phyloP scores from a whole-genome alignment of 2,113 vertebrate species.

The Mormyrus lacerda region DNA sequence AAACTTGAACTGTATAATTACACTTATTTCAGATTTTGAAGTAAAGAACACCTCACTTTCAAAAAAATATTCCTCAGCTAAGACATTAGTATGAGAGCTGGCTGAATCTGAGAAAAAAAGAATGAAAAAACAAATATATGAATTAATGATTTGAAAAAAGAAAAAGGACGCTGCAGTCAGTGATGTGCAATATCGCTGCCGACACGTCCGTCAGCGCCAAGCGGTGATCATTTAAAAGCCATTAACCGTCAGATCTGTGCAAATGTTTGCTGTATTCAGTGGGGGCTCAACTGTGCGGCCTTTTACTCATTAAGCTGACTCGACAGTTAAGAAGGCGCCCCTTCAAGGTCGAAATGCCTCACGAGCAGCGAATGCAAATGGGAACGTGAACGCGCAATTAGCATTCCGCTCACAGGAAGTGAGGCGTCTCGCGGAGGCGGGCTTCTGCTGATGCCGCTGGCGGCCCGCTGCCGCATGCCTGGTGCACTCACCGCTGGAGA shows the following conservation, averaged over 20 bases:
- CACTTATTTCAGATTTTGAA: background rate
- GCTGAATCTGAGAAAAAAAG: background rate
- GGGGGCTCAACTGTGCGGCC: background rate
- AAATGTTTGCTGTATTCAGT: background rate
- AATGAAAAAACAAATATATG: background rate
- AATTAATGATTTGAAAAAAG: background rate
- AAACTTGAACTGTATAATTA: background rate
- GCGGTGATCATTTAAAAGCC: constrained; percentile 16
- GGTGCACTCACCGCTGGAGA: constrained; percentile 27
- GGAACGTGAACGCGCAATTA: constrained; percentile 38
- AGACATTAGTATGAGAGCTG: background rate
- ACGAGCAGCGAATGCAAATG: constrained; percentile 30
- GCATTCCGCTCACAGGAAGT: constrained; percentile 48
- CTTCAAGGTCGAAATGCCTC: constrained; percentile 35
- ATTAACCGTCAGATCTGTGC: constrained; percentile 5
- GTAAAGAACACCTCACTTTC: background rate
- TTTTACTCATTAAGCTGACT: constrained; percentile 23
- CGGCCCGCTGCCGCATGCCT: constrained; percentile 28
- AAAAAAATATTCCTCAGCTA: background rate
- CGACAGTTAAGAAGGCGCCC: background rate
- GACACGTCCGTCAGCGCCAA: background rate
- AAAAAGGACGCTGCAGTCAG: background rate
- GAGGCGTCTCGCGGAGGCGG: constrained; percentile 31
- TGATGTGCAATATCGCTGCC: background rate
- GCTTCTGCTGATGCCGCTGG: constrained; percentile 40